Base-by-base conservation (phyloP, 2,113 vertebrate genomes). In the Capreolus pygargus region DNA sequence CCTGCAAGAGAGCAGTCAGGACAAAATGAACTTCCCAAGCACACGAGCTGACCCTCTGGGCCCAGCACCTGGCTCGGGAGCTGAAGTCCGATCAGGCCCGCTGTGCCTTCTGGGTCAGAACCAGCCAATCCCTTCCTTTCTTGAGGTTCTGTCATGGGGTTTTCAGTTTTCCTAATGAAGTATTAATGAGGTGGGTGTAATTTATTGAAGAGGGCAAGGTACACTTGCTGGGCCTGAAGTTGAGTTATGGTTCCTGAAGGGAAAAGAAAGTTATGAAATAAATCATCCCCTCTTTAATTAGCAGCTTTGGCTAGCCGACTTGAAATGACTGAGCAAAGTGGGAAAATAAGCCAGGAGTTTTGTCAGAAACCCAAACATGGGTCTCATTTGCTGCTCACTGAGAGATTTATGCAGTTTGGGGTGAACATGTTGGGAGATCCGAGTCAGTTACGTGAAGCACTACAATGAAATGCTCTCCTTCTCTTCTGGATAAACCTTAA, bases 271-370 rank as follows among this genome's bases (percentile, higher is more conserved):
- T 97, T 97, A 95, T 94, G 97, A 97, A 98, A 97, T 98, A 98
- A 98, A 98, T 98, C 97, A 97, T 45, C 86, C 95, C 89, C 33
- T 92, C 86, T 97, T 97, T 98, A 98, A 98, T 98, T 98, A 98
- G 96, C 67, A 90, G 96, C 91, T 94, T 96, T 95, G 91, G 94
- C 95, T 64, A 55, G 89, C 61, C 43, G n/a, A 14, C 84, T 93
- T 58, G 89, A 97, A 88, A 78, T 89, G 91, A 94, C 74, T 25
- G 91, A 76, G 93, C 45, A 89, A 96, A 96, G 86, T 36, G 81
- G 78, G 91, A 47, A 97, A 97, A 95, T 28, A 94, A 98, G 93
- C 96, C 96, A 96, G 91, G 14, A 61, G 33, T 87, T 97, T 60
- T 60, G 91, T 86, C 91, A 96, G 94, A 96, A 95, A 94, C 78